phyloP scores from a whole-genome alignment of 2,113 vertebrate genomes.

The Megaceryle torquata region DNA sequence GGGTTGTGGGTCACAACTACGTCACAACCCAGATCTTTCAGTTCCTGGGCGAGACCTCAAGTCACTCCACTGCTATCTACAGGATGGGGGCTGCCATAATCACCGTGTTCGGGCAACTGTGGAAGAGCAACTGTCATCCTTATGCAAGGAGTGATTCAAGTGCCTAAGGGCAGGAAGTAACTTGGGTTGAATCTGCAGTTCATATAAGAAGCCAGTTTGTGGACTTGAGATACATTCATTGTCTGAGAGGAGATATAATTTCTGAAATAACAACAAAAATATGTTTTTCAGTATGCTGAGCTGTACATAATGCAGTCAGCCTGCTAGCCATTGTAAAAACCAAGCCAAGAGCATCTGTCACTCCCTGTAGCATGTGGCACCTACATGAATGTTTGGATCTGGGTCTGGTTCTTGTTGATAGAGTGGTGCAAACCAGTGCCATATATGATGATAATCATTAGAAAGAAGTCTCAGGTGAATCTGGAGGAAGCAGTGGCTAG shows the following conservation, averaged over 20 bases:
- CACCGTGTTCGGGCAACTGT: neutral
- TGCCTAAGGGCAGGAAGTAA: slow-evolving; percentile 33
- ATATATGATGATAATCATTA: neutral
- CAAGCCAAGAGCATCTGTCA: neutral
- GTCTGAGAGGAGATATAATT: neutral
- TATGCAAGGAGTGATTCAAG: neutral
- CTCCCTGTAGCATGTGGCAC: neutral
- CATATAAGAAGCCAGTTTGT: neutral
- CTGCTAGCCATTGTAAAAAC: neutral
- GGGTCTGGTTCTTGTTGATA: neutral
- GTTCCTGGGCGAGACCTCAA: neutral
- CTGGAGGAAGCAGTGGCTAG: neutral
- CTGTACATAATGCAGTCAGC: neutral
- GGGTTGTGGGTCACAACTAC: neutral
- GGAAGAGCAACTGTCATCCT: neutral
- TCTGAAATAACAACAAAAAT: neutral
- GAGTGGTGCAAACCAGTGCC: neutral
- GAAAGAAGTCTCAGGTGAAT: neutral
- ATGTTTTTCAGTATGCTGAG: neutral
- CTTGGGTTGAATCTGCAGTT: neutral
- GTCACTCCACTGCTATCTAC: neutral
- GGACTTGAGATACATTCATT: neutral
- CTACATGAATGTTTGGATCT: neutral
- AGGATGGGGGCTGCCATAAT: neutral
- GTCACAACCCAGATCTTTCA: neutral